Evolutionary conservation across 2,888 invertebrate genomes (phyloP).

Genomic region (Coenonympha arcania): DNA sequence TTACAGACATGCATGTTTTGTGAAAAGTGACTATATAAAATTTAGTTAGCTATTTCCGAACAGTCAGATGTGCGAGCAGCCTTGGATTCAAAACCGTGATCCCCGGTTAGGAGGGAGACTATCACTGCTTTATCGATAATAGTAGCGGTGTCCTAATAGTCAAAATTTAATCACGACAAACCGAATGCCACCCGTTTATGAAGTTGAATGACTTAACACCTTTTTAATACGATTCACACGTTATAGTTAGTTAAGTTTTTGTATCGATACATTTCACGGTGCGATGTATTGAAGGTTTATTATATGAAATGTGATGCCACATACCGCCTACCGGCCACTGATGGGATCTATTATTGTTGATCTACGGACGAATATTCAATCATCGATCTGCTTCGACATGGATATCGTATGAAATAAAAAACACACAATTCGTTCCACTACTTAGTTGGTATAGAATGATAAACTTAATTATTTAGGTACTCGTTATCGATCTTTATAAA

Average conservation of each 20-base stretch:
- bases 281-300: constrained; percentile 70
- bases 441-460: constrained; percentile 30
- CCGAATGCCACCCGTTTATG: constrained; percentile 73
- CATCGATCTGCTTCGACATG: constrained; percentile 57
- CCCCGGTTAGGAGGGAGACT: neutral
- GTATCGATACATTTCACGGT: constrained; percentile 72
- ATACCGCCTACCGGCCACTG: constrained; percentile 69
- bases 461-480: constrained; percentile 19
- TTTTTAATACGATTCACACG: constrained; percentile 76
- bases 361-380: constrained; percentile 73
- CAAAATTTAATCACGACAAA: constrained; percentile 73
- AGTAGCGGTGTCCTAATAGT: constrained; percentile 69
- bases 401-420: constrained; percentile 50
- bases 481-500: constrained; percentile 14
- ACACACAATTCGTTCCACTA: constrained; percentile 43
- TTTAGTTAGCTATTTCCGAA: too few relatives aligned
- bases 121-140: constrained; percentile 40
- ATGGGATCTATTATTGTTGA: constrained; percentile 73
- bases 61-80: too few relatives aligned
- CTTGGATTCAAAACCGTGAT: too few relatives aligned
- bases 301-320: constrained; percentile 73
- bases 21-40: too few relatives aligned
- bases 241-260: constrained; percentile 74
- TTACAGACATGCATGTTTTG: too few relatives aligned
- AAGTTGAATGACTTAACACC: constrained; percentile 71